Percentiles rank a stretch among this genome's conserved stretches.
Evolutionary conservation across 1,140 invertebrate species (phyloP).

Genomic region (Plodia interpunctella): DNA sequence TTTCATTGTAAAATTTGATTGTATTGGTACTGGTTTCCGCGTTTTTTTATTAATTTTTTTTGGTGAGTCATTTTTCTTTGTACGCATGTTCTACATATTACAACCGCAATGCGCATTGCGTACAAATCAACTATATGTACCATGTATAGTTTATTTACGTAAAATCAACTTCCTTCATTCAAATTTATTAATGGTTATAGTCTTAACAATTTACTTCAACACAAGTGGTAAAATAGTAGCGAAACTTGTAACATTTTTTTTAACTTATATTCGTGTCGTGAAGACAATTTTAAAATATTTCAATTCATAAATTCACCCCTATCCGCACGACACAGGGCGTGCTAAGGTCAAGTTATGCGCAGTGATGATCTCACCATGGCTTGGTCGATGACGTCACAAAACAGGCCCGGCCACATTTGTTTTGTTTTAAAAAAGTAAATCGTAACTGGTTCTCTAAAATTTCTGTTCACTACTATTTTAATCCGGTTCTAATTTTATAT

Average conservation of each 20-base stretch:
- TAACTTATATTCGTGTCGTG: no score
- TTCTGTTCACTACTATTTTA: background rate
- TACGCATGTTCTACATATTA: background rate
- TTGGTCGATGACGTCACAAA: constrained; percentile 26
- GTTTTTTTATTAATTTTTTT: background rate
- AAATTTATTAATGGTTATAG: no score
- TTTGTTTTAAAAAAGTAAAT: background rate
- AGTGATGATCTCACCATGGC: constrained; percentile 22
- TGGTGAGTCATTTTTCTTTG: background rate
- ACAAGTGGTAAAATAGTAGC: no score
- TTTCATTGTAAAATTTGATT: constrained; percentile 2
- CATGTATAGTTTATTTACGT: no score
- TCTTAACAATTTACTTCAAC: no score
- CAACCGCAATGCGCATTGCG: background rate
- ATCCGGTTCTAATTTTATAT: background rate
- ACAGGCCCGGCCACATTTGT: background rate
- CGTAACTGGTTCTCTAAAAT: background rate
- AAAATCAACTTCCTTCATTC: no score
- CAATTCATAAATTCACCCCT: background rate
- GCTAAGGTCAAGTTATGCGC: constrained; percentile 21
- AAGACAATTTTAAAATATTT: constrained; percentile 14
- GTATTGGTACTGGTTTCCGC: background rate
- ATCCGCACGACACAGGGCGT: constrained; percentile 10
- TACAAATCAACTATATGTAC: no score
- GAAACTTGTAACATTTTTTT: no score